These are phyloP conservation scores for Xiphophorus maculatus DNA, from an alignment of 2,113 vertebrate genomes.

Conservation along the genomic window DNA sequence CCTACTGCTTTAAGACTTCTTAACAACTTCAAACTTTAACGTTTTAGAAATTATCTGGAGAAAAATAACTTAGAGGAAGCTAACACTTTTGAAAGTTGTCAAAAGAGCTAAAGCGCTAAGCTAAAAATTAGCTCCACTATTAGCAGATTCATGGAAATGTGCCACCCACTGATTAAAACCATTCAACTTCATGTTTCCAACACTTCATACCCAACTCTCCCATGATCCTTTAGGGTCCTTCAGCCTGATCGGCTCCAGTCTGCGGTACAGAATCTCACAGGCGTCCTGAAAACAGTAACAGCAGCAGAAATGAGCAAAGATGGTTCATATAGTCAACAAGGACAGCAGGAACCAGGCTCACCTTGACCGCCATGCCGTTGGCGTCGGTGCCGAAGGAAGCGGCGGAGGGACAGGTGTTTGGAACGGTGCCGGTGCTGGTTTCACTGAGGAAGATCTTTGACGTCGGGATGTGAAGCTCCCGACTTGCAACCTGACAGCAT, in stretches of 20 bases:
- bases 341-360: constrained; percentile 25
- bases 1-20: too few relatives aligned
- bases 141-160: too few relatives aligned
- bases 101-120: too few relatives aligned
- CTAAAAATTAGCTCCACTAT: too few relatives aligned
- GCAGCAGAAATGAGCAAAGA: too few relatives aligned
- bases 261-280: constrained; percentile 86
- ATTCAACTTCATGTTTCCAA: background rate
- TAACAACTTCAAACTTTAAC: too few relatives aligned
- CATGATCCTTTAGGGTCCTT: constrained; percentile 84
- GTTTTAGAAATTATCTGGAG: too few relatives aligned
- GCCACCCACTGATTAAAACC: background rate
- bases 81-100: too few relatives aligned
- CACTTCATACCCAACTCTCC: constrained; percentile 86
- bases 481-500: constrained; percentile 83
- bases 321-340: too few relatives aligned
- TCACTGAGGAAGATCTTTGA: constrained; percentile 86
- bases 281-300: constrained; percentile 78
- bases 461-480: constrained; percentile 83
- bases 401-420: constrained; percentile 83
- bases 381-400: constrained; percentile 88
- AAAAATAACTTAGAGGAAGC: too few relatives aligned
- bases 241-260: constrained; percentile 85
- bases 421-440: constrained; percentile 85
- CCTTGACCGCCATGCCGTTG: constrained; percentile 92